A percentile compares a stretch with the other conserved stretches of the same genome.
These are phyloP conservation scores for Cephus cinctus DNA, from an alignment of 1,140 invertebrate species.

Conservation along the genomic window DNA sequence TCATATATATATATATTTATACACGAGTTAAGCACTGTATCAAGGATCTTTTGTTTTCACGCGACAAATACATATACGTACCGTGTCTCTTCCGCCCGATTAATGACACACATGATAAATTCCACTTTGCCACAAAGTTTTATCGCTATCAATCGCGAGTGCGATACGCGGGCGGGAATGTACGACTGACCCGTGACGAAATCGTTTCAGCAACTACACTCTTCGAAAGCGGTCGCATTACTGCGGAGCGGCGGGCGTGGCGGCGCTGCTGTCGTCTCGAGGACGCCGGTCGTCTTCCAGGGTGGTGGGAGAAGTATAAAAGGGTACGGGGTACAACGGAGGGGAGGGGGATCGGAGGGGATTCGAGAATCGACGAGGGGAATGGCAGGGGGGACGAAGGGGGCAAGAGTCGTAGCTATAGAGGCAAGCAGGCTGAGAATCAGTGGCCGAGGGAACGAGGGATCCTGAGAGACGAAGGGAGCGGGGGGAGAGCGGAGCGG, in stretches of 20 bases:
- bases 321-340: conserved; percentile 16
- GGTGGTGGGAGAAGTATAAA: conserved; percentile 13
- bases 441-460: no score
- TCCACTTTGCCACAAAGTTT: no score
- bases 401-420: conserved; percentile 14
- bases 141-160: no score
- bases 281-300: conserved; percentile 24
- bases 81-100: conserved; percentile 2
- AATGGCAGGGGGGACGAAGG: conserved; percentile 7
- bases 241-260: conserved; percentile 38
- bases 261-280: conserved; percentile 32
- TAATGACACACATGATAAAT: no score
- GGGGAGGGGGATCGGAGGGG: conserved; percentile 2
- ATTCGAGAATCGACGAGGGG: conserved; percentile 7
- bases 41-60: no score
- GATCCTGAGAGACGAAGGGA: no score
- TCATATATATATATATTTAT: no score
- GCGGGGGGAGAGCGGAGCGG: conserved; percentile 12
- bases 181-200: no score
- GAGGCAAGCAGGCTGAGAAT: conserved; percentile 18
- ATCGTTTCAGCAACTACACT: conserved; percentile 25
- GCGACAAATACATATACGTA: neutral
- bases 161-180: no score
- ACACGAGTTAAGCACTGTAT: no score
- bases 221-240: conserved; percentile 44